Evolutionary conservation across 2,113 vertebrate genomes (phyloP), one percentile per base, ranked within the genome.

Genomic region (Cromileptes altivelis): DNA sequence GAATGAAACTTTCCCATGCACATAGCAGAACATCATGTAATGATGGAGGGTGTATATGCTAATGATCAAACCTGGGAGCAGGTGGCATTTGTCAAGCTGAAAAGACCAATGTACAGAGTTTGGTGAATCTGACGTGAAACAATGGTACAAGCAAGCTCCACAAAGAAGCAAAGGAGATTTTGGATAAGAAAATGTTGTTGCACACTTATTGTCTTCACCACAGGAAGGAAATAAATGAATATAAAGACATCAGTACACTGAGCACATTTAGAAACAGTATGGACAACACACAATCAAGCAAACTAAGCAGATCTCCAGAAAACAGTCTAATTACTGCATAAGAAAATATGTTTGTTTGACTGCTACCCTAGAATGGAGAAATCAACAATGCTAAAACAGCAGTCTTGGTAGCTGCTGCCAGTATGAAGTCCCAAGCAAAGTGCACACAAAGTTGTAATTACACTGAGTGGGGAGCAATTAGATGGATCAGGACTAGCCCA

Each of bases 391-490:
- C 79, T 70, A 79, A 40, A 88, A 30, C 78, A 74, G 82, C 81
- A 75, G 27, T 67, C 18, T 21, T 27, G 23, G 17, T 53, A 67
- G 53, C 68, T 42, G 60, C 80, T 71, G 82, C 17, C 63, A 70
- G 70, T 75, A 55, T 64, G 23, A 89, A 65, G 67, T 89, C 85
- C 73, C 52, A 61, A 74, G 75, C 71, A 80, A 90, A 88, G 67
- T 65, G 72, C 65, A 60, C 75, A 84, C 33, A 85, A 79, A 88
- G 81, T 81, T 87, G 78, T 88, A 90, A 94, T 93, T 92, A 84
- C 75, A 81, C 81, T 64, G 71, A 88, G 81, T 78, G 75, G 89
- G 87, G 85, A 86, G 86, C 82, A 91, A 89, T 92, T 88, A 84
- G 55, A 85, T 52, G 76, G 85, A 79, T 88, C 75, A 57, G 64